phyloP scores from a whole-genome alignment of 2,797 vertebrate species.

The Myotis planiceps region DNA sequence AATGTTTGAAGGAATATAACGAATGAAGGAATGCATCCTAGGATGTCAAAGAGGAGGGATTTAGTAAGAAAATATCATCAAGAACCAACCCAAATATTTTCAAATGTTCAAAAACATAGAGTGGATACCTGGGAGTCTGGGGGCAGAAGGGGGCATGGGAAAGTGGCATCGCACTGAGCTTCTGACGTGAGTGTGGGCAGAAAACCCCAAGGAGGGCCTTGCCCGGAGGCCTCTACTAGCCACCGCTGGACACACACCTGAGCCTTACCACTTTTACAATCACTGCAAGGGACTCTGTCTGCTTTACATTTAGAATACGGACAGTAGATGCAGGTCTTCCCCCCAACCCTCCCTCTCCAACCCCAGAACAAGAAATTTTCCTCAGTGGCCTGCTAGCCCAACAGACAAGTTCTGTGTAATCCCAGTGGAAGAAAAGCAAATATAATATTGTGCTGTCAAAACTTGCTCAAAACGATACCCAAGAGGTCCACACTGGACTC shows the following conservation, averaged over 20 bases:
- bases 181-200: background rate
- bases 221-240: background rate
- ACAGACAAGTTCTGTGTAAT: background rate
- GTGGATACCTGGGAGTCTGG: background rate
- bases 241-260: background rate
- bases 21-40: background rate
- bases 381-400: background rate
- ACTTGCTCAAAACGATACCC: background rate
- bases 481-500: background rate
- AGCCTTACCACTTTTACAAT: background rate
- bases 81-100: background rate
- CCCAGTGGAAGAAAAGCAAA: conserved; percentile 36
- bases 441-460: background rate
- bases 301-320: background rate
- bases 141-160: background rate
- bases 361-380: background rate
- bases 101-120: background rate
- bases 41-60: background rate
- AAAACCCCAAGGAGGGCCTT: background rate
- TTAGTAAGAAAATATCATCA: background rate
- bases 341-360: background rate
- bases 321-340: background rate
- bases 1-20: background rate
- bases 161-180: background rate
- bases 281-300: background rate